Conservation (phyloP, 2,113 vertebrate genomes). For the Sylvia atricapilla region DNA sequence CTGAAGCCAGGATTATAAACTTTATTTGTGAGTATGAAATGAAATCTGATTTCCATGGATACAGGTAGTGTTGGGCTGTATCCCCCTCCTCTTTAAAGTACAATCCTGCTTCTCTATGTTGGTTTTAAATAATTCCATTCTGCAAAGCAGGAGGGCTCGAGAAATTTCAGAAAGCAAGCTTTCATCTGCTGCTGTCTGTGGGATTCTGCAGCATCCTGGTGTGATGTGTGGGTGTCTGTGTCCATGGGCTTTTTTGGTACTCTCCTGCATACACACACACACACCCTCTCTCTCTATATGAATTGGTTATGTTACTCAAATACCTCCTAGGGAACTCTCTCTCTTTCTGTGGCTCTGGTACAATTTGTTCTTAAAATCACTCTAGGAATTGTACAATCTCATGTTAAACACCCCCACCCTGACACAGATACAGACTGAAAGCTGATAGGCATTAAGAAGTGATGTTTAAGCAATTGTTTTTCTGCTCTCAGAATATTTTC, state of each 20-base stretch:
- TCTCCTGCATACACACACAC: neutral
- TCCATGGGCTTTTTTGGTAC: neutral
- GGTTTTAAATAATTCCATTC: constrained; percentile 21
- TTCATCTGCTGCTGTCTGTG: neutral
- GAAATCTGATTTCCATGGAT: neutral
- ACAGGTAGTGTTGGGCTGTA: neutral
- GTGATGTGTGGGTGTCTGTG: neutral
- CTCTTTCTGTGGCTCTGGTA: constrained; percentile 20
- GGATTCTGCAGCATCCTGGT: constrained; percentile 18
- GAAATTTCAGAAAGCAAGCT: constrained; percentile 15
- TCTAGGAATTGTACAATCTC: neutral
- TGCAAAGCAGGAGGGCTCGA: neutral
- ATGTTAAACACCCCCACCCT: neutral
- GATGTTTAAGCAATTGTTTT: constrained; percentile 4
- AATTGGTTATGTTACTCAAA: constrained; percentile 29
- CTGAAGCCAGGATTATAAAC: constrained; percentile 4
- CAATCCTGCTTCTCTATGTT: neutral
- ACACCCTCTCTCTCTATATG: neutral
- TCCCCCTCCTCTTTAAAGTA: neutral
- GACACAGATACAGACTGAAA: neutral
- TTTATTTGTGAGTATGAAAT: constrained; percentile 32
- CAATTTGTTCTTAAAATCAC: constrained; percentile 37
- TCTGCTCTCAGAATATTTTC: neutral
- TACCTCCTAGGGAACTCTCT: constrained; percentile 28
- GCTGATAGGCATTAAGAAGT: neutral